These are phyloP conservation scores for Trematocara zebra DNA, from an alignment of 2,113 vertebrate species.

Conservation along the genomic window DNA sequence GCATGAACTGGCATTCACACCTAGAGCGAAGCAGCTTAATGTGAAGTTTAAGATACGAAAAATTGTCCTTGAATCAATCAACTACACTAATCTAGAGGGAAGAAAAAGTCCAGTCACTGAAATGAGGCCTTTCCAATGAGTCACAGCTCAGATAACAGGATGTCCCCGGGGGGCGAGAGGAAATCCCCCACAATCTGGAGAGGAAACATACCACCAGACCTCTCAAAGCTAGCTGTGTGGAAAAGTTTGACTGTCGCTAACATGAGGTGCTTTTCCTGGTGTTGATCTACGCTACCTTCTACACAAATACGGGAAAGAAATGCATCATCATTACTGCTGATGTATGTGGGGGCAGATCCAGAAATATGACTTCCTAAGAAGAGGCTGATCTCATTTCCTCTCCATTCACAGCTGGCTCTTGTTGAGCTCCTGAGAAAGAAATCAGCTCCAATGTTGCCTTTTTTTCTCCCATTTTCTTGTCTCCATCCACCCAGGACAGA, in stretches of 20 bases:
- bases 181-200: slow-evolving; percentile 51
- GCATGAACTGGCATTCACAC: not conserved
- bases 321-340: not conserved
- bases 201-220: slow-evolving; percentile 3
- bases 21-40: not conserved
- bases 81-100: not conserved
- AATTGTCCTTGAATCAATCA: not conserved
- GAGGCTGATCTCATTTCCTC: slow-evolving; percentile 50
- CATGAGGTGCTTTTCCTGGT: not conserved
- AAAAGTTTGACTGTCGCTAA: not conserved
- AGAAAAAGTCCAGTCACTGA: not conserved
- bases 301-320: not conserved
- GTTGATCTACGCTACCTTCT: not conserved
- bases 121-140: slow-evolving; percentile 29
- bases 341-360: not conserved
- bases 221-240: slow-evolving; percentile 1
- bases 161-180: slow-evolving; percentile 17
- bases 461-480: slow-evolving; percentile 3
- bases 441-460: not conserved
- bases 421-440: slow-evolving; percentile 15
- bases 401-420: slow-evolving; percentile 19
- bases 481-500: not conserved
- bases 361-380: slow-evolving; percentile 4
- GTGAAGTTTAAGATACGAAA: not conserved
- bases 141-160: slow-evolving; percentile 59